Base-by-base conservation (phyloP, 1,140 invertebrate species). In the Tetraneura akinire region DNA sequence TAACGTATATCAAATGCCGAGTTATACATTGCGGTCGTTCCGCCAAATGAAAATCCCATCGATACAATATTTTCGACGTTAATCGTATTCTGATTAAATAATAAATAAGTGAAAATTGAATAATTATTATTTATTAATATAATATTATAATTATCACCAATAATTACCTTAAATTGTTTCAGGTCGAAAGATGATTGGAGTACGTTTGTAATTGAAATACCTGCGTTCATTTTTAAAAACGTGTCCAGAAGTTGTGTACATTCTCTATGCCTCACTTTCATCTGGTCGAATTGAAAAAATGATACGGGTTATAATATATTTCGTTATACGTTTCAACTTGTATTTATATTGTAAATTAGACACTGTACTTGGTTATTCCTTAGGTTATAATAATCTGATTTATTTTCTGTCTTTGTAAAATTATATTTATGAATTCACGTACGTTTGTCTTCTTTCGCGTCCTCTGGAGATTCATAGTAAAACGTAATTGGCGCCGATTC, bases 1-100 rank as follows among this genome's bases (percentile, higher is more conserved):
- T 91, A 88, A 83, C 90, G 83, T 42, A 83, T 82, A 81, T 90
- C 88, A 76, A 84, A 85, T 0, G 87, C 86, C 21, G 90, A 83
- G 1, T 89, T 87, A 23, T 88, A 85, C 5, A 92, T 83, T 45
- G 88, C 86, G 3, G 91, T 90, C 16, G 90, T 88, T 13, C 88
- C 91, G 13, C 91, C 91, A 86, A 92, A 92, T 3, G 90, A 91
- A 86, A 92, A 91, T 0, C 91, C 91, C 42, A 91, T 85, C 2
- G 21, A 14, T 0, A 87, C 85, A 5, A 89, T 85, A 80, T 85
- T 85, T 8, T 85, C 83, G 18, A 91, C 66, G 83, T 92, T 89
- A 71, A 92, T 82, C 21, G 86, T 85, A 26, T 86, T 87, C 85
- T 90, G 84, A 78, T 49, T 18, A 1, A 14, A 71, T 8, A 29